phyloP scores from a whole-genome alignment of 2,113 vertebrate species.

The Leucosticte australis region DNA sequence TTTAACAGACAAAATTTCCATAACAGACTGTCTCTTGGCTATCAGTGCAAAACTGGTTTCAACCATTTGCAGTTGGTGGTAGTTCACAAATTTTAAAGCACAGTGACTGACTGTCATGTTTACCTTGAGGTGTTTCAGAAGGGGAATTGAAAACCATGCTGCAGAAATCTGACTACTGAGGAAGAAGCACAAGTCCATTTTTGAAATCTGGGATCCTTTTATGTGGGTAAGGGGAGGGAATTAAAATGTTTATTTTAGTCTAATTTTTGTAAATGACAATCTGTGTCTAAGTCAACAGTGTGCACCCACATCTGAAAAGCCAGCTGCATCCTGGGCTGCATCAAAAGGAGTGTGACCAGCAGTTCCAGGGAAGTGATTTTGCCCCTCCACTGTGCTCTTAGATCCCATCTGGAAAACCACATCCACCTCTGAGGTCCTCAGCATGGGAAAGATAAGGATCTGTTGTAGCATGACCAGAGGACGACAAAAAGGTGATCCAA shows the following conservation, averaged over 20 bases:
- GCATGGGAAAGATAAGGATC: background rate
- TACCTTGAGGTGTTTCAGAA: background rate
- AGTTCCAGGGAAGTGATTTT: background rate
- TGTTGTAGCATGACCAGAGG: background rate
- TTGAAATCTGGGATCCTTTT: background rate
- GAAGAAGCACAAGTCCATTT: background rate
- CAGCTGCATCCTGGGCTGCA: background rate
- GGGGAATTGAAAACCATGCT: background rate
- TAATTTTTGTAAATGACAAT: background rate
- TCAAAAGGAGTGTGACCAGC: background rate
- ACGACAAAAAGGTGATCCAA: background rate
- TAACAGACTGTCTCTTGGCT: background rate
- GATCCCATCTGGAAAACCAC: background rate
- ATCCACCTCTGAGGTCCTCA: background rate
- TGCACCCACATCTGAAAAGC: background rate
- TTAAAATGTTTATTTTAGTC: background rate
- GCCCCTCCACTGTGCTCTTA: background rate
- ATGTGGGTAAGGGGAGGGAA: background rate
- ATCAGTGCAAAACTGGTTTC: background rate
- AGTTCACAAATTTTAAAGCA: background rate
- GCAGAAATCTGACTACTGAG: background rate
- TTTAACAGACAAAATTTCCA: background rate
- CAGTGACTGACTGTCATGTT: background rate
- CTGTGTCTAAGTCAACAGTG: fast-evolving
- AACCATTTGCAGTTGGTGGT: background rate